A percentile compares a stretch with the other conserved stretches of the same genome.
Evolutionary conservation across 2,888 invertebrate genomes (phyloP).

Genomic region (Cryptus viduatorius): DNA sequence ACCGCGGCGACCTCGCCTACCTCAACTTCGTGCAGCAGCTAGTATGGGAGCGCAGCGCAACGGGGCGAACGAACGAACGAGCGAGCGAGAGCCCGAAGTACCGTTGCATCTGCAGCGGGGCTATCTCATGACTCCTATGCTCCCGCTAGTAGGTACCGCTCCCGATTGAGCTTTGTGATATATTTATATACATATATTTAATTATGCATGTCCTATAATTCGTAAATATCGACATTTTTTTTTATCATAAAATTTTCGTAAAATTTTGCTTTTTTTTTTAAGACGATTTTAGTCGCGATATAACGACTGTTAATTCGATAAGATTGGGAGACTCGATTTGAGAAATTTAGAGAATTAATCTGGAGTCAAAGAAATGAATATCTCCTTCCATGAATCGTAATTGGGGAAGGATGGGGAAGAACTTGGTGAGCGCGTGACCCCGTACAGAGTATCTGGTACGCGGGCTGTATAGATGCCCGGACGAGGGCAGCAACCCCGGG

Average conservation of each 20-base stretch:
- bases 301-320: too few relatives aligned
- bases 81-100: constrained; percentile 73
- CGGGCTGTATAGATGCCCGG: constrained; percentile 77
- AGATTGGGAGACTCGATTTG: too few relatives aligned
- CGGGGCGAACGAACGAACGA: constrained; percentile 70
- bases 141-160: constrained; percentile 57
- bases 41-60: constrained; percentile 45
- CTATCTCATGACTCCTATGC: constrained; percentile 37
- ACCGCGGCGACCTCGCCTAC: constrained; percentile 83
- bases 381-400: background rate
- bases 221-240: background rate
- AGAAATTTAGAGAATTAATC: background rate
- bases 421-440: constrained; percentile 30
- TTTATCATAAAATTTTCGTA: too few relatives aligned
- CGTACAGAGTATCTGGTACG: constrained; percentile 30
- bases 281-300: too few relatives aligned
- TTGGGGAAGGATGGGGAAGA: constrained; percentile 18
- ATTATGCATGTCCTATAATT: background rate
- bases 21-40: constrained; percentile 78
- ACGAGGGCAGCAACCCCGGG: constrained; percentile 84
- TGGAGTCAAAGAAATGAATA: background rate
- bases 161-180: constrained; percentile 58
- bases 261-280: too few relatives aligned
- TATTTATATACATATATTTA: constrained; percentile 24
- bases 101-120: constrained; percentile 73